Percentiles rank a stretch among this genome's conserved stretches.
Evolutionary conservation across 1,140 invertebrate species (phyloP).

Genomic region (Drosophila sp.): DNA sequence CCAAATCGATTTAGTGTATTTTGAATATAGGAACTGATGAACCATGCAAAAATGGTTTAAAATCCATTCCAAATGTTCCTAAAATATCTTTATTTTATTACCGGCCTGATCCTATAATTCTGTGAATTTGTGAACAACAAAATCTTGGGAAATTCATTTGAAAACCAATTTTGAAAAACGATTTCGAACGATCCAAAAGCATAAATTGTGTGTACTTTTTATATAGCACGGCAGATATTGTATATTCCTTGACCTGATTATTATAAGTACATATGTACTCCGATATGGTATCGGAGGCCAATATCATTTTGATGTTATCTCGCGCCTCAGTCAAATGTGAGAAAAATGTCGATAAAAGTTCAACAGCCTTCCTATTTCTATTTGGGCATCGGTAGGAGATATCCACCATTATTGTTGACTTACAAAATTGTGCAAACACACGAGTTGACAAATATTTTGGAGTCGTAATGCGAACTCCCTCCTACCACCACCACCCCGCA

Average conservation of each 20-base stretch:
- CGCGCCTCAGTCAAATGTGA: not conserved
- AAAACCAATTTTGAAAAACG: too few relatives aligned
- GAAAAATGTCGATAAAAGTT: not conserved
- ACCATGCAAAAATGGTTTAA: too few relatives aligned
- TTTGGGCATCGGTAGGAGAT: not conserved
- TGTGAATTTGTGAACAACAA: too few relatives aligned
- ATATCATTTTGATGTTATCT: not conserved
- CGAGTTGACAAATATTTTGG: slow-evolving; percentile 4
- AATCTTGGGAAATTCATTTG: too few relatives aligned
- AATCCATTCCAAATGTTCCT: too few relatives aligned
- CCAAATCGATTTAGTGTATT: too few relatives aligned
- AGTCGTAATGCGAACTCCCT: not conserved
- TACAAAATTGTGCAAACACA: slow-evolving; percentile 8
- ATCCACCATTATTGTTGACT: not conserved
- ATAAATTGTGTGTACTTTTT: too few relatives aligned
- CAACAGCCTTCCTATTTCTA: not conserved
- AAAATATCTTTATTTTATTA: too few relatives aligned
- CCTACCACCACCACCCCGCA: not conserved
- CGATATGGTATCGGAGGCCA: not conserved
- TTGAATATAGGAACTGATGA: too few relatives aligned
- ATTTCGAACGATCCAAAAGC: too few relatives aligned
- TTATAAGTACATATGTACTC: too few relatives aligned
- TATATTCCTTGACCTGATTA: not conserved
- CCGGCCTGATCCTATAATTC: too few relatives aligned
- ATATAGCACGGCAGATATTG: not conserved